Evolutionary conservation across 2,113 vertebrate genomes (phyloP).

Genomic region (Erpornis zantholeuca): DNA sequence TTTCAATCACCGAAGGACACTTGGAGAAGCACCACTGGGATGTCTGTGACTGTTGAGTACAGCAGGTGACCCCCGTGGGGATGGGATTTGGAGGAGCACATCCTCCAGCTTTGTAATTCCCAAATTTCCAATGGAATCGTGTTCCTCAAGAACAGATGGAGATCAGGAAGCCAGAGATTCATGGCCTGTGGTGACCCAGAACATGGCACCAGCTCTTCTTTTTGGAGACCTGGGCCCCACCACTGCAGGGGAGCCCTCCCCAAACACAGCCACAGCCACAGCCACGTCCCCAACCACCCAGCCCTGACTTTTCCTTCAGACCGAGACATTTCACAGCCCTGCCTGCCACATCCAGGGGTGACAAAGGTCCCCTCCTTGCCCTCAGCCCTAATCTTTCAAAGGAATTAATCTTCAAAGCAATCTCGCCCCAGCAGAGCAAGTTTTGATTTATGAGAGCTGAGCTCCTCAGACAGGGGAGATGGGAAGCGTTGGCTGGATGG

Average conservation of each 20-base stretch:
- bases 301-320: not conserved
- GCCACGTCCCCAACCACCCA: not conserved
- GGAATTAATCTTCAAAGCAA: conserved; percentile 46
- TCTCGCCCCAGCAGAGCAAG: not conserved
- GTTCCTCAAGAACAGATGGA: not conserved
- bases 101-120: not conserved
- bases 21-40: not conserved
- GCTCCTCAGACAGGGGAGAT: not conserved
- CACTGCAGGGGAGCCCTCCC: accelerated
- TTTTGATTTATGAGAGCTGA: conserved; percentile 28
- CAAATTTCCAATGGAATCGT: accelerated
- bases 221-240: accelerated
- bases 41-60: accelerated
- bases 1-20: not conserved
- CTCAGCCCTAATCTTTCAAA: conserved; percentile 12
- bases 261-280: not conserved
- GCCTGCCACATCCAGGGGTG: not conserved
- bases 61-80: accelerated
- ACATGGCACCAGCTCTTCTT: not conserved
- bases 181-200: not conserved
- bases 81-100: not conserved
- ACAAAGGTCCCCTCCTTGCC: conserved; percentile 9
- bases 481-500: not conserved
- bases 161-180: not conserved
- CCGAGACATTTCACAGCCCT: not conserved